phyloP scores from a whole-genome alignment of 2,797 vertebrate genomes.

The Triplophysa yarkandensis region DNA sequence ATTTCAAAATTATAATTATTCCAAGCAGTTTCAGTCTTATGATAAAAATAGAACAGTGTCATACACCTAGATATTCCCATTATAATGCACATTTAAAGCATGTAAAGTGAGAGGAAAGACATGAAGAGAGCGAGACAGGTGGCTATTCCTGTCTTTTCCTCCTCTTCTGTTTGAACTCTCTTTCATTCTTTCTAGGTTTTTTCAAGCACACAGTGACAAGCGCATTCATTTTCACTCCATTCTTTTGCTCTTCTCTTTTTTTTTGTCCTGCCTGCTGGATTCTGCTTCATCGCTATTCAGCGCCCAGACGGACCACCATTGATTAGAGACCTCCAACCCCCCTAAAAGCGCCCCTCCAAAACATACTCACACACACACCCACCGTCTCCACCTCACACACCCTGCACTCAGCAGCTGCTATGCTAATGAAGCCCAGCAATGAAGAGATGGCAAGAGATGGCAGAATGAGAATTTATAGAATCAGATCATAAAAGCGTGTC shows the following conservation, averaged over 20 bases:
- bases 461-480: slow-evolving; percentile 34
- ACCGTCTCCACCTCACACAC: slow-evolving; percentile 68
- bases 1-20: no score
- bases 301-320: slow-evolving; percentile 81
- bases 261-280: slow-evolving; percentile 69
- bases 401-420: slow-evolving; percentile 91
- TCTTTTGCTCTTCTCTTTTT: slow-evolving; percentile 61
- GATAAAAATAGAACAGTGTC: no score
- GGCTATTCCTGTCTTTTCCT: slow-evolving; percentile 74
- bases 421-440: slow-evolving; percentile 84
- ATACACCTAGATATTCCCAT: background rate
- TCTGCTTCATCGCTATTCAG: slow-evolving; percentile 80
- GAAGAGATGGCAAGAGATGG: slow-evolving; percentile 70
- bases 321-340: slow-evolving; percentile 71
- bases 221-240: slow-evolving; percentile 74
- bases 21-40: no score
- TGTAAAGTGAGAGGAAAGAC: slow-evolving; percentile 12
- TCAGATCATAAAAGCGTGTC: slow-evolving; percentile 76
- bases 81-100: slow-evolving; percentile 14
- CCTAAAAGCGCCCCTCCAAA: slow-evolving; percentile 45
- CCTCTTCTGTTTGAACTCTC: slow-evolving; percentile 78
- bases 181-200: slow-evolving; percentile 77
- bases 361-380: slow-evolving; percentile 52
- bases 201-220: slow-evolving; percentile 75
- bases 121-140: slow-evolving; percentile 75